Evolutionary conservation across 2,113 vertebrate genomes (phyloP), one percentile per base, ranked within the genome.

Genomic region (Rhagologus leucostigma): DNA sequence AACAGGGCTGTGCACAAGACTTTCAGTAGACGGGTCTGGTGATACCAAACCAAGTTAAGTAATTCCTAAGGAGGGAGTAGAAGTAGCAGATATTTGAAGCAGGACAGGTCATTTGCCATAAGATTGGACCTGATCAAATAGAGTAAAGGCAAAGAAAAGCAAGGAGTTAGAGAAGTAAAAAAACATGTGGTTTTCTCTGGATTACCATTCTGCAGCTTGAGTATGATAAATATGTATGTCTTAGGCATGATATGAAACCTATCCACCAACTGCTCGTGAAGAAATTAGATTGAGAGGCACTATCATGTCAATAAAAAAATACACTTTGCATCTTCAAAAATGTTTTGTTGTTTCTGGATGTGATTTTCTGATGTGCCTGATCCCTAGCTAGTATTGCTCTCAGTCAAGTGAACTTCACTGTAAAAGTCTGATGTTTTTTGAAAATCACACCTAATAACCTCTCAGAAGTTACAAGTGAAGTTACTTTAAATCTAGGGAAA

Each of bases 381-480:
- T 64, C 8, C 49, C 33, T 11, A 77, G 16, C 35, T 71, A 84
- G 11, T 44, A 67, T 47, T 75, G 13, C 19, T 92, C 60, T 83
- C 70, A 73, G 64, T 52, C 42, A 63, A 80, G 55, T 49, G 79
- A 74, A 59, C 67, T 94, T 67, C 65, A 26, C n/a, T 49, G 7
- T 44, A 80, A 17, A 83, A 88, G 21, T 52, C 44, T 26, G 47
- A 55, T 39, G 7, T 11, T 76, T 92, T 76, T 81, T 59, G 30
- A 64, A 96, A 96, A 90, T 86, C n/a, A 39, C 47, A 74, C 24
- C 33, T 91, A 88, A 65, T 76, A 88, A 70, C 84, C 64, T 80
- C 52, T 70, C 32, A 41, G 73, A 81, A 90, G 64, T 63, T 90
- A 29, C 12, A 46, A 65, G 70, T 10, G 15, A 76, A 87, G 71